A percentile compares a stretch with the other conserved stretches of the same genome.
Conservation (phyloP, 92 coral and sea anemone species). For the Siderastrea radians region DNA sequence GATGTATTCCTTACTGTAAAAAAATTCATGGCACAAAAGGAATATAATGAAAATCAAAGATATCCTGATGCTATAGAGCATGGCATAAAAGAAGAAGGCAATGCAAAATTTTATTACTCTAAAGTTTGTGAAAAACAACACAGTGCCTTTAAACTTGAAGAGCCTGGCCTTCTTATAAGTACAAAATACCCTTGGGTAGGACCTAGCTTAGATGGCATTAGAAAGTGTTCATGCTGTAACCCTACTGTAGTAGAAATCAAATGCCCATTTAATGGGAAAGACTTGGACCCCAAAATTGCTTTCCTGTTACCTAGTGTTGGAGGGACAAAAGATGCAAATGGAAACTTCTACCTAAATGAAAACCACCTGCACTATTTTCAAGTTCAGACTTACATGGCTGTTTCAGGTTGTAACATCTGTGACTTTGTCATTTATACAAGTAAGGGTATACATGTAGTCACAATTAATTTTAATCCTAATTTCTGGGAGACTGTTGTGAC, state of each 20-base stretch:
- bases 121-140: constrained; percentile 51
- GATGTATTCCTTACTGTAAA: too few relatives aligned
- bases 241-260: constrained; percentile 8
- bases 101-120: too few relatives aligned
- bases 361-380: constrained; percentile 63
- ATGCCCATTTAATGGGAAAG: constrained; percentile 31
- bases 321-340: constrained; percentile 40
- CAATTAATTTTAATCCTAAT: not conserved
- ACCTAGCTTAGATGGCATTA: constrained; percentile 52
- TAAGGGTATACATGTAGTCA: constrained; percentile 54
- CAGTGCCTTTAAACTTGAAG: constrained; percentile 42
- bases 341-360: constrained; percentile 21
- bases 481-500: constrained; percentile 4
- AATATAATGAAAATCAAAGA: too few relatives aligned
- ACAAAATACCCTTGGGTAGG: constrained; percentile 16
- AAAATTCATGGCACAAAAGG: too few relatives aligned
- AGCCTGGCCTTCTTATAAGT: constrained; percentile 68
- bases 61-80: too few relatives aligned
- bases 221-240: constrained; percentile 32
- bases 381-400: constrained; percentile 70
- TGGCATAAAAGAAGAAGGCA: too few relatives aligned
- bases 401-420: constrained; percentile 53
- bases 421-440: constrained; percentile 69
- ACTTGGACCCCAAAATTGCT: constrained; percentile 58
- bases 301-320: constrained; percentile 48